These are phyloP conservation scores for Telmatherina bonti DNA, from an alignment of 2,797 vertebrate genomes.

Conservation along the genomic window DNA sequence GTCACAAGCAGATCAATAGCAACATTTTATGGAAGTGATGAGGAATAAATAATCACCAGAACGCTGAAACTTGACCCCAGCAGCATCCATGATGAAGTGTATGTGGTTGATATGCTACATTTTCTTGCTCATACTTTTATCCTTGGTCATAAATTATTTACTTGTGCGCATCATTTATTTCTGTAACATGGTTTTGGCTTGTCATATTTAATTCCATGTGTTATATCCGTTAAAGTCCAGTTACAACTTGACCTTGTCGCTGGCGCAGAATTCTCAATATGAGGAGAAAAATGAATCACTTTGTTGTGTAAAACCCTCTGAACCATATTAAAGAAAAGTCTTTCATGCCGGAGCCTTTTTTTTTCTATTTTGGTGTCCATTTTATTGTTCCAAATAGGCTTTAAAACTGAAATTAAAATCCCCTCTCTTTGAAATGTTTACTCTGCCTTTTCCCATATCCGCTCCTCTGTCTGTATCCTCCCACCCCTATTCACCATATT, in stretches of 20 bases:
- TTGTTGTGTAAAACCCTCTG: constrained; percentile 54
- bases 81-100: constrained; percentile 11
- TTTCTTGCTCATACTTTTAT: constrained; percentile 27
- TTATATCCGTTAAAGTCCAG: constrained; percentile 36
- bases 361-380: constrained; percentile 32
- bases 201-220: constrained; percentile 35
- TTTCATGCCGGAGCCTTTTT: constrained; percentile 31
- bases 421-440: constrained; percentile 76
- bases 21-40: constrained; percentile 15
- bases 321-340: constrained; percentile 10
- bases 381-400: constrained; percentile 33
- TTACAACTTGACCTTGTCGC: constrained; percentile 31
- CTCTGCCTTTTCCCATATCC: constrained; percentile 79
- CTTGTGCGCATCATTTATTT: constrained; percentile 37
- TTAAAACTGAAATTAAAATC: constrained; percentile 69
- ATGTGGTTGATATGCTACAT: constrained; percentile 26
- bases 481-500: constrained; percentile 71
- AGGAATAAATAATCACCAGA: constrained; percentile 35
- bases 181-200: constrained; percentile 26
- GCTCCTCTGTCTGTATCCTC: constrained; percentile 66
- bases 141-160: constrained; percentile 30
- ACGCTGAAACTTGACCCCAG: constrained; percentile 23
- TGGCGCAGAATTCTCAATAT: constrained; percentile 22
- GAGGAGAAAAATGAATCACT: constrained; percentile 37
- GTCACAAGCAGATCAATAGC: neutral